phyloP scores from a whole-genome alignment of 2,113 vertebrate species.

The Fregetta grallaria region DNA sequence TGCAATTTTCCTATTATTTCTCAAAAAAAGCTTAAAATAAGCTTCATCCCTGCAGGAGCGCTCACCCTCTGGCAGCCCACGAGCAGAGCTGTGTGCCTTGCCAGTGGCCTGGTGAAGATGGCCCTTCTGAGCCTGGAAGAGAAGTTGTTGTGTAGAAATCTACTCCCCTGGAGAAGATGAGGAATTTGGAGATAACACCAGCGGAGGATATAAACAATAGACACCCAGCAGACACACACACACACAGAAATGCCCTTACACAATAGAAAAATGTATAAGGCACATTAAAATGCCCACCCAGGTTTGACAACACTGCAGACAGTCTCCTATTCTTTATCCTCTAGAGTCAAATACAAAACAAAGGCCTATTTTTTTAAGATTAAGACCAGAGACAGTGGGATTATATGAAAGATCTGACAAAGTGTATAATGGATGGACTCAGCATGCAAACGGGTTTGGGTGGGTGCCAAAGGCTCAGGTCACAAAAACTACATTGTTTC shows the following conservation, averaged over 20 bases:
- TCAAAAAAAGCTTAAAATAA: background rate
- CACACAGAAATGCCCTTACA: background rate
- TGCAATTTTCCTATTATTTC: background rate
- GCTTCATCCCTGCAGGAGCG: background rate
- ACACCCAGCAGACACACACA: background rate
- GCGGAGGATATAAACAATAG: constrained; percentile 21
- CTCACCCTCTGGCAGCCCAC: background rate
- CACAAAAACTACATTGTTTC: background rate
- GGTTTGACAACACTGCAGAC: constrained; percentile 2
- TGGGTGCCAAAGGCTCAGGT: constrained; percentile 30
- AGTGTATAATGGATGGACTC: background rate
- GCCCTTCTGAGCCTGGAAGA: background rate
- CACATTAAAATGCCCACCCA: constrained; percentile 44
- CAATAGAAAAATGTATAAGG: background rate
- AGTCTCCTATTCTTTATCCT: constrained; percentile 41
- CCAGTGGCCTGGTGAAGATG: background rate
- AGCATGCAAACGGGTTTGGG: background rate
- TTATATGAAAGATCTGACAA: constrained; percentile 35
- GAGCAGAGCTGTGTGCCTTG: background rate
- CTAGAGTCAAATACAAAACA: constrained; percentile 38
- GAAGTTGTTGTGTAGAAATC: background rate
- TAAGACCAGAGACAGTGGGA: constrained; percentile 48
- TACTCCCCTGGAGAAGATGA: constrained; percentile 7
- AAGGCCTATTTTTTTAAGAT: constrained; percentile 61
- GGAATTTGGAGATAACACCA: constrained; percentile 49